Conservation (phyloP, 2,113 vertebrate species). For the Dicaeum eximium region DNA sequence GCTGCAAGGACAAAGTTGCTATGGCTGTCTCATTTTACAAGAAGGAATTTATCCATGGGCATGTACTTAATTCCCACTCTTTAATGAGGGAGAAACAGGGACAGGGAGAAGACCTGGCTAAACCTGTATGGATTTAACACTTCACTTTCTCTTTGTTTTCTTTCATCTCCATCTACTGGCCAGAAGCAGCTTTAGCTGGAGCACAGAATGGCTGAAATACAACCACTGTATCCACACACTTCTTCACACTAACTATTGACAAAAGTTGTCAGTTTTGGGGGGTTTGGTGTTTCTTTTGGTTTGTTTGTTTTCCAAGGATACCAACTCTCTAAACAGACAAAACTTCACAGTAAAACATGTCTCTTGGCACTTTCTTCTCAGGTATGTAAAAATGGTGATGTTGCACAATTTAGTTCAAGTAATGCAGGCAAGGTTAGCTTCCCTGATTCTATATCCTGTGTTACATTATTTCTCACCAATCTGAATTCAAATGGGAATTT, state of each 20-base stretch:
- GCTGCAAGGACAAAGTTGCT: not conserved
- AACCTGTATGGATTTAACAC: not conserved
- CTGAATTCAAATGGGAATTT: not conserved
- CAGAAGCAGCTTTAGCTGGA: not conserved
- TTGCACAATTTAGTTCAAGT: not conserved
- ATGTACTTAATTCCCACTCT: not conserved
- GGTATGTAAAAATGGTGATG: not conserved
- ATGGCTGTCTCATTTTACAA: not conserved
- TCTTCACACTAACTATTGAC: not conserved
- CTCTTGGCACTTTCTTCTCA: not conserved
- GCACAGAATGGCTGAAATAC: not conserved
- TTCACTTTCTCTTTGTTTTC: not conserved
- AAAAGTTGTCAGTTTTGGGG: not conserved
- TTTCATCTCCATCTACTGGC: constrained; percentile 50
- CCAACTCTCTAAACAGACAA: not conserved
- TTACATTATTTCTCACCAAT: rapidly evolving
- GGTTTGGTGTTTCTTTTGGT: rapidly evolving
- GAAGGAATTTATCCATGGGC: not conserved
- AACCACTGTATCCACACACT: not conserved
- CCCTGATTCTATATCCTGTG: not conserved
- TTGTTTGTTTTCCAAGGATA: not conserved
- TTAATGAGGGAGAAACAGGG: not conserved
- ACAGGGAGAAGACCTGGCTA: not conserved
- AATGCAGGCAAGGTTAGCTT: not conserved
- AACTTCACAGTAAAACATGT: not conserved